phyloP scores from a whole-genome alignment of 1,140 invertebrate genomes.

The Cydia fagiglandana region DNA sequence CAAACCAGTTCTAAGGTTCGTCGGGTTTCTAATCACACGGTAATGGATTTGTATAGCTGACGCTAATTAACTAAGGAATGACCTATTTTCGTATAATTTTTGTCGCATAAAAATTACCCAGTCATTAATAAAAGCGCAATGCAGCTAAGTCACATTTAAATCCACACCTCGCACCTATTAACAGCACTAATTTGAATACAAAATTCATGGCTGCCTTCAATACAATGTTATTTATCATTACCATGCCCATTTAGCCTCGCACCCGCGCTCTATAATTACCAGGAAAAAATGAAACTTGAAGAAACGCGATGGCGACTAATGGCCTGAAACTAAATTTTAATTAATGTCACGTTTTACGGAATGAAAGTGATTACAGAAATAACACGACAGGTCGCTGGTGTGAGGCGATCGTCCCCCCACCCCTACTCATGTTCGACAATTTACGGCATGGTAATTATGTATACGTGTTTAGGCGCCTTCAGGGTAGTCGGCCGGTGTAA shows the following conservation, averaged over 20 bases:
- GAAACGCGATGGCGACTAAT: constrained; percentile 77
- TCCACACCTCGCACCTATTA: constrained; percentile 69
- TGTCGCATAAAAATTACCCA: constrained; percentile 42
- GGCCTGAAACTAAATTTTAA: constrained; percentile 79
- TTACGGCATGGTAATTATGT: constrained; percentile 72
- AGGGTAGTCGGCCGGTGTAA: constrained; percentile 57
- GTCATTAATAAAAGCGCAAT: constrained; percentile 59
- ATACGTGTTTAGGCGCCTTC: constrained; percentile 66
- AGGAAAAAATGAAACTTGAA: constrained; percentile 72
- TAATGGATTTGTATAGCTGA: constrained; percentile 56
- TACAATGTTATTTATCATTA: constrained; percentile 77
- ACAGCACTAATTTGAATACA: constrained; percentile 71
- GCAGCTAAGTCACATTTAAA: constrained; percentile 57
- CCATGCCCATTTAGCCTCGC: constrained; percentile 70
- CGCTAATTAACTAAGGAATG: constrained; percentile 44
- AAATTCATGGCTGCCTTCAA: constrained; percentile 69
- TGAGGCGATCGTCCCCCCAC: constrained; percentile 38
- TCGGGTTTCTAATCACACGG: constrained; percentile 70
- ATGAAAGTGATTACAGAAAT: constrained; percentile 77
- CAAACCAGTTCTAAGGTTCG: constrained; percentile 69
- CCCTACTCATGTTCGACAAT: constrained; percentile 65
- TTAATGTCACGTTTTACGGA: constrained; percentile 77
- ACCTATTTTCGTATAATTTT: constrained; percentile 31
- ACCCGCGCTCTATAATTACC: constrained; percentile 73
- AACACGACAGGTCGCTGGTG: constrained; percentile 64